Evolutionary conservation across 2,888 invertebrate species (phyloP).

Genomic region (Catocala sponsa): DNA sequence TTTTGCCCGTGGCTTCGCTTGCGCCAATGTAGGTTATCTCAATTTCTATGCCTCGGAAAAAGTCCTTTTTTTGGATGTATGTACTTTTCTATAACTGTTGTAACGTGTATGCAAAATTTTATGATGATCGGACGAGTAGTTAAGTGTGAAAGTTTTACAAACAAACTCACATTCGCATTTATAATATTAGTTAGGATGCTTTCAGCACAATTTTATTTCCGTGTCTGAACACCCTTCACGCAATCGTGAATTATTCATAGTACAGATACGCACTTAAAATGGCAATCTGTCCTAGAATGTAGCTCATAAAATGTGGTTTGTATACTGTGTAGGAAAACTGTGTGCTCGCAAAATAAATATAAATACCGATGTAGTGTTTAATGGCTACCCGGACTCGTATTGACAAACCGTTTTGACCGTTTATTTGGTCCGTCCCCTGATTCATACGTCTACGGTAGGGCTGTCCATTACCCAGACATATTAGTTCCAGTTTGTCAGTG

Average conservation of each 20-base stretch:
- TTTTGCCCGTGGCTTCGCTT: too few relatives aligned
- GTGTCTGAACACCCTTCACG: constrained; percentile 61
- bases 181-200: constrained; percentile 28
- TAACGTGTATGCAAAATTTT: too few relatives aligned
- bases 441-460: constrained; percentile 27
- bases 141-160: too few relatives aligned
- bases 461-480: constrained; percentile 36
- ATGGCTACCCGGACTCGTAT: constrained; percentile 34
- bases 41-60: too few relatives aligned
- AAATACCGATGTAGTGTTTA: constrained; percentile 29
- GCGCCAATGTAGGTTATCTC: too few relatives aligned
- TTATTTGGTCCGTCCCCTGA: constrained; percentile 14
- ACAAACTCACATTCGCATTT: too few relatives aligned
- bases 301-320: constrained; percentile 68
- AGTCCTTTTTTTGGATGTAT: too few relatives aligned
- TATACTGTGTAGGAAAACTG: constrained; percentile 39
- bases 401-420: constrained; percentile 38
- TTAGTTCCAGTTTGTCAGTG: constrained; percentile 23
- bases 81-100: too few relatives aligned
- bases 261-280: constrained; percentile 74
- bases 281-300: constrained; percentile 71
- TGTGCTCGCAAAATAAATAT: constrained; percentile 35
- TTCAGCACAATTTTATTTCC: constrained; percentile 61
- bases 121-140: too few relatives aligned
- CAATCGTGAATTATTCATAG: constrained; percentile 77